Conservation (phyloP, 2,113 vertebrate genomes). For the Chelonoidis abingdonii region DNA sequence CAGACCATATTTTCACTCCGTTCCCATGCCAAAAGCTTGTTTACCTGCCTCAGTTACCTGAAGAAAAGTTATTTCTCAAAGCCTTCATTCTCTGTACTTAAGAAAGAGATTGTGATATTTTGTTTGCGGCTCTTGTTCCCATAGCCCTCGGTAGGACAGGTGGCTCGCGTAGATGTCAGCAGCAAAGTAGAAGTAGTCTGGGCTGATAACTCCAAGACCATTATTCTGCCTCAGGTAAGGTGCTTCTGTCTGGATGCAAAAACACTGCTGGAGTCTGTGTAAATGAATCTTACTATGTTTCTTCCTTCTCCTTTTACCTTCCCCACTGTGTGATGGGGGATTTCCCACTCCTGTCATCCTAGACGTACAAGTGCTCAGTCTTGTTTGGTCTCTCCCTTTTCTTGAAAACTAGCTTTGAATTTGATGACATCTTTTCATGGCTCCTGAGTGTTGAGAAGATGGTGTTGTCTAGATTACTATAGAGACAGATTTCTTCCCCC, state of each 20-base stretch:
- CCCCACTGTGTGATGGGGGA: rapidly evolving
- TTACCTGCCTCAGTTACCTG: not conserved
- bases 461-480: not conserved
- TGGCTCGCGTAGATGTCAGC: constrained; percentile 94
- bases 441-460: not conserved
- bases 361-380: not conserved
- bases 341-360: not conserved
- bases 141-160: constrained; percentile 95
- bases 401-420: not conserved
- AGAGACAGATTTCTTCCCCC: not conserved
- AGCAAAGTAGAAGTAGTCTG: constrained; percentile 99
- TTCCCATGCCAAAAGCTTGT: not conserved
- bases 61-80: not conserved
- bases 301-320: not conserved
- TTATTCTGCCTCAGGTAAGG: constrained; percentile 95
- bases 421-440: not conserved
- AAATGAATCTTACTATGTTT: not conserved
- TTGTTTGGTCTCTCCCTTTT: not conserved
- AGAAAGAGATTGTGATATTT: not conserved
- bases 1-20: not conserved
- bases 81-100: not conserved
- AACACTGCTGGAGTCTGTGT: not conserved
- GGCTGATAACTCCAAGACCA: constrained; percentile 95
- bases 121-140: constrained; percentile 4
- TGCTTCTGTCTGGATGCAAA: not conserved